Conservation (phyloP, 2,888 invertebrate genomes). For the Tetragnatha montana region DNA sequence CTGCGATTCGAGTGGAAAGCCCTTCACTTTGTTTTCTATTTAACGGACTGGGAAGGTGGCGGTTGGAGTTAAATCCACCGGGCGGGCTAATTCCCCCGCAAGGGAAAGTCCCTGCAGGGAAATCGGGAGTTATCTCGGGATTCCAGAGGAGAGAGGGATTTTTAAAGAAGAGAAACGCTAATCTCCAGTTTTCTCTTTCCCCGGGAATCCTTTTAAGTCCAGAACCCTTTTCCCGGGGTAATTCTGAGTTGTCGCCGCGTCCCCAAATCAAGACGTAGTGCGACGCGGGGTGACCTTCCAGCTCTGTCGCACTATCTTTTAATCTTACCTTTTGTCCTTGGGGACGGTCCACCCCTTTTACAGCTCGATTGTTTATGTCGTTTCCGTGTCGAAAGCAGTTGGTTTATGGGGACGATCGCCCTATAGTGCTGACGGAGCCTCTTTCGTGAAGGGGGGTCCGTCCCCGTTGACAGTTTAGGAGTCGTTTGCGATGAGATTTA, state of each 20-base stretch:
- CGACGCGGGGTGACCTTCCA: slow-evolving; percentile 39
- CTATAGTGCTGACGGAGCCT: background rate
- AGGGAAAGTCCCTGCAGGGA: slow-evolving; percentile 34
- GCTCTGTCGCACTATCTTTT: slow-evolving; percentile 54
- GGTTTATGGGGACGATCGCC: background rate
- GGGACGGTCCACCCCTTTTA: slow-evolving; percentile 15
- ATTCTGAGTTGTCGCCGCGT: slow-evolving; percentile 54
- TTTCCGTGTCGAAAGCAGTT: background rate
- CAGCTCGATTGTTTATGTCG: slow-evolving; percentile 32
- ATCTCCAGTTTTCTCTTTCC: slow-evolving; percentile 21
- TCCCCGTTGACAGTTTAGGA: background rate
- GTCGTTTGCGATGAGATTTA: too few species aligned
- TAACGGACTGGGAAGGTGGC: slow-evolving; percentile 6
- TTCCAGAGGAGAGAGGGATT: background rate
- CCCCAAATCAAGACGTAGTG: slow-evolving; percentile 65
- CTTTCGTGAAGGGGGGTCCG: background rate
- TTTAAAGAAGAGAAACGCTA: slow-evolving; percentile 62
- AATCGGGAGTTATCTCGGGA: slow-evolving; percentile 37
- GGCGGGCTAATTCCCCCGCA: slow-evolving; percentile 28
- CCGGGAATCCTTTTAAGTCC: slow-evolving; percentile 56
- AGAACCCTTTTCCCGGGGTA: slow-evolving; percentile 40
- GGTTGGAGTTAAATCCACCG: slow-evolving; percentile 8
- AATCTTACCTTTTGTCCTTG: slow-evolving; percentile 41
- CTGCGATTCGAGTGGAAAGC: background rate
- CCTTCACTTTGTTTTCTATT: slow-evolving; percentile 25